phyloP scores from a whole-genome alignment of 2,113 vertebrate genomes.

The Microtus richardsoni region DNA sequence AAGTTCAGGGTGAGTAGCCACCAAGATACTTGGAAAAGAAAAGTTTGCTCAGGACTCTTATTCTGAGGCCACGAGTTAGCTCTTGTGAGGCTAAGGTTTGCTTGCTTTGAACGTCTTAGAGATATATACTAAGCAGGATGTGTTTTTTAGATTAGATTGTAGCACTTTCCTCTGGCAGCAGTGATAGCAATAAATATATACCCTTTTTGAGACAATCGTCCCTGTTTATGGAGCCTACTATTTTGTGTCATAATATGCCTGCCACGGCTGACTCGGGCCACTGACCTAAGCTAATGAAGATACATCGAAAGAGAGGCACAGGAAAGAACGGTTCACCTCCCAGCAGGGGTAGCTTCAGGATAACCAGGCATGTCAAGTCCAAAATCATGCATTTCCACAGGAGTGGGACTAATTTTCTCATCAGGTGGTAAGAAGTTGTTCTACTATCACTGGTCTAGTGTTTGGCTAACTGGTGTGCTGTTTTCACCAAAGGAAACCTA shows the following conservation, averaged over 20 bases:
- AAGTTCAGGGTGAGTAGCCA: neutral
- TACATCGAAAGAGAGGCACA: neutral
- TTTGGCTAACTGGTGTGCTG: slow-evolving; percentile 19
- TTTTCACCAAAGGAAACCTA: slow-evolving; percentile 33
- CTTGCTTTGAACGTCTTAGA: neutral
- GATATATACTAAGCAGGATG: neutral
- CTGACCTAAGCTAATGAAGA: neutral
- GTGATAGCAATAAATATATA: neutral
- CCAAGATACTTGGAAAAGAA: neutral
- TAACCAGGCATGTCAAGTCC: neutral
- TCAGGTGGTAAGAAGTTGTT: neutral
- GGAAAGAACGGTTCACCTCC: neutral
- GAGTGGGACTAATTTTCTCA: neutral
- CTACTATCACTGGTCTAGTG: neutral
- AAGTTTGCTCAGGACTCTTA: neutral
- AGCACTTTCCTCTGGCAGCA: neutral
- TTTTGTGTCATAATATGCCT: neutral
- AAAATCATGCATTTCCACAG: neutral
- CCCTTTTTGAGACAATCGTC: neutral
- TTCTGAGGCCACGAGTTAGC: neutral
- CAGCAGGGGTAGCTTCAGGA: rapidly evolving
- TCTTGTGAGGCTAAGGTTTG: neutral
- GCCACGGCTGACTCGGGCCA: neutral
- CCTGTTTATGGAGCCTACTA: neutral
- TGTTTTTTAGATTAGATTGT: neutral